These are phyloP conservation scores for Eupsilia transversa DNA, from an alignment of 2,888 invertebrate genomes.

Conservation along the genomic window DNA sequence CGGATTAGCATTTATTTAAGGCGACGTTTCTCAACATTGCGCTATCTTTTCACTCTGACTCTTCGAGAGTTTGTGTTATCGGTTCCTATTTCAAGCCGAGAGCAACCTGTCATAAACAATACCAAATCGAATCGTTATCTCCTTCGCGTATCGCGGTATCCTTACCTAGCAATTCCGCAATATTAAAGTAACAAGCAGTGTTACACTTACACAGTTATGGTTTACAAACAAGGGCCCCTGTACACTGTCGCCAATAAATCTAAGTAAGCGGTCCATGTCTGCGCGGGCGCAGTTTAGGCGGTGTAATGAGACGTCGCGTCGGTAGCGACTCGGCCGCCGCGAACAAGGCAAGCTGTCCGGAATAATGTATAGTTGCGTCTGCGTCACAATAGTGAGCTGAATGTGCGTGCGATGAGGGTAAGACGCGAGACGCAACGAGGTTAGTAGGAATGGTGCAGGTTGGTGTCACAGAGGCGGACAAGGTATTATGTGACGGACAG, in stretches of 20 bases:
- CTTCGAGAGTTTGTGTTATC: neutral
- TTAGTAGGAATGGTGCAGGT: constrained; percentile 1
- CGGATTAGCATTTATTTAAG: neutral
- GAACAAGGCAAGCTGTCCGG: constrained; percentile 49
- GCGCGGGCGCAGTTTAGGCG: constrained; percentile 48
- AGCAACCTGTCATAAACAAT: constrained; percentile 31
- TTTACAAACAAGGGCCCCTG: constrained; percentile 50
- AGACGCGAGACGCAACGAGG: neutral
- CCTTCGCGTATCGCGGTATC: constrained; percentile 2
- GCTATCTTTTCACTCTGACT: neutral
- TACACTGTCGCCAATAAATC: constrained; percentile 57
- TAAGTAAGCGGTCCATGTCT: constrained; percentile 24
- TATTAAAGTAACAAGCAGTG: constrained; percentile 47
- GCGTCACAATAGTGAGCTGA: constrained; percentile 25
- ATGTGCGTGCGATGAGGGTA: constrained; percentile 14
- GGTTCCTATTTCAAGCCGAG: neutral
- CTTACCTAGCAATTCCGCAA: constrained; percentile 22
- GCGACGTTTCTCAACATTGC: neutral
- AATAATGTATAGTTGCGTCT: constrained; percentile 32
- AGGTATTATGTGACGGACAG: neutral
- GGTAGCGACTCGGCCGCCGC: constrained; percentile 41
- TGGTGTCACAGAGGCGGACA: neutral
- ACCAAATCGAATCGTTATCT: constrained; percentile 11
- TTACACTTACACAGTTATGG: constrained; percentile 55
- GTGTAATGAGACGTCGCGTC: constrained; percentile 61